phyloP scores from a whole-genome alignment of 2,113 vertebrate genomes.

The Echinops telfairi region DNA sequence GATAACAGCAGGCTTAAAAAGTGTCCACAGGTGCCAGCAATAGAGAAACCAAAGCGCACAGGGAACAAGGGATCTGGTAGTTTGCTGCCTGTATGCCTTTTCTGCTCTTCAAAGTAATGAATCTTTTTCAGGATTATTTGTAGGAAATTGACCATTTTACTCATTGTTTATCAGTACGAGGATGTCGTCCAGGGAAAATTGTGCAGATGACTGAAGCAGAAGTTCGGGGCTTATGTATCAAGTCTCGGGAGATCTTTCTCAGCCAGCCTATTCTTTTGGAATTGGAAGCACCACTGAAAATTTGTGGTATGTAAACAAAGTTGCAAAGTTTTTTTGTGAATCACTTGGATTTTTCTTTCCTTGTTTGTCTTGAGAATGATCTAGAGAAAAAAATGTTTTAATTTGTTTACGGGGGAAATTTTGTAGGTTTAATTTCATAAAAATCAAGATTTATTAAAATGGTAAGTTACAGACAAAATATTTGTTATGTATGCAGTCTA shows the following conservation, averaged over 20 bases:
- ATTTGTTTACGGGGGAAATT: background rate
- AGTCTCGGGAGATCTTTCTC: slow-evolving; percentile 97
- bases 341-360: background rate
- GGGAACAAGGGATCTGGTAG: background rate
- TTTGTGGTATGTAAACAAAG: slow-evolving; percentile 90
- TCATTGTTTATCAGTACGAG: slow-evolving; percentile 90
- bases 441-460: slow-evolving; percentile 47
- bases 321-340: slow-evolving; percentile 25
- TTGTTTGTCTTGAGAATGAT: slow-evolving; percentile 18
- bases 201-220: slow-evolving; percentile 98
- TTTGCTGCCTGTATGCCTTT: slow-evolving; percentile 3
- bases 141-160: slow-evolving; percentile 50
- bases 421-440: slow-evolving; percentile 35
- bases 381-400: slow-evolving; percentile 29
- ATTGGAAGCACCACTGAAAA: slow-evolving; percentile 96
- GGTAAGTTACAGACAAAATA: background rate
- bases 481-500: background rate
- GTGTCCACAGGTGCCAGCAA: background rate
- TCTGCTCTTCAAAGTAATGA: slow-evolving; percentile 1
- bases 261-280: slow-evolving; percentile 97
- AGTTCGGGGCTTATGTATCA: slow-evolving; percentile 96
- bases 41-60: background rate
- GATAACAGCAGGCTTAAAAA: background rate
- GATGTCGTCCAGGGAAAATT: slow-evolving; percentile 97
- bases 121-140: slow-evolving; percentile 6